Evolutionary conservation across 2,888 invertebrate genomes (phyloP).

Genomic region (Sturmia bella): DNA sequence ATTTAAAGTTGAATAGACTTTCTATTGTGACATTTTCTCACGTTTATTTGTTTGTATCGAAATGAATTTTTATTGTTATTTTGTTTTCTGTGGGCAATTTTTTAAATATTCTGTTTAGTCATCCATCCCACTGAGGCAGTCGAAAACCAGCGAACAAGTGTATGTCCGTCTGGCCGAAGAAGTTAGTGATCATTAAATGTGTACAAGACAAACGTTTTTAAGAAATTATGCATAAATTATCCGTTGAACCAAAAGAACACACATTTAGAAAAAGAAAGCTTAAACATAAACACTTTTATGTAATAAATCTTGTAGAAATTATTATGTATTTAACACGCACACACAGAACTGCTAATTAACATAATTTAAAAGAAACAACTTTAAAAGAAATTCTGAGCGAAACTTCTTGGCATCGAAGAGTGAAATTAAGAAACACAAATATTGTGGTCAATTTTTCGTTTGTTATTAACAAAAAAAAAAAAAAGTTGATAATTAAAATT

Average conservation of each 20-base stretch:
- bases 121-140: constrained; percentile 15
- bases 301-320: neutral
- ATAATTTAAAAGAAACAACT: neutral
- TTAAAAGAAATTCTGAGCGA: too few relatives aligned
- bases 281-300: neutral
- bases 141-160: constrained; percentile 24
- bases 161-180: neutral
- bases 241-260: neutral
- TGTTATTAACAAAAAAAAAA: neutral
- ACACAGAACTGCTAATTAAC: too few relatives aligned
- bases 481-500: too few relatives aligned
- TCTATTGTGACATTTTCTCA: constrained; percentile 49
- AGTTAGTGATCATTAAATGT: constrained; percentile 26
- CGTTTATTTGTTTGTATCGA: constrained; percentile 36
- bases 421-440: neutral
- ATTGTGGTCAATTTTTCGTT: too few relatives aligned
- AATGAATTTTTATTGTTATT: constrained; percentile 21
- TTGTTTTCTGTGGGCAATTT: constrained; percentile 19
- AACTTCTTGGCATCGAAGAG: too few relatives aligned
- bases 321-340: too few relatives aligned
- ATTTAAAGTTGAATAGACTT: constrained; percentile 52
- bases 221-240: constrained; percentile 52
- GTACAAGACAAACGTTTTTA: constrained; percentile 32
- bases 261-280: neutral
- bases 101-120: constrained; percentile 48